These are phyloP conservation scores for Scelioninae gen. 1 DNA, from an alignment of 2,888 invertebrate species.

Conservation along the genomic window DNA sequence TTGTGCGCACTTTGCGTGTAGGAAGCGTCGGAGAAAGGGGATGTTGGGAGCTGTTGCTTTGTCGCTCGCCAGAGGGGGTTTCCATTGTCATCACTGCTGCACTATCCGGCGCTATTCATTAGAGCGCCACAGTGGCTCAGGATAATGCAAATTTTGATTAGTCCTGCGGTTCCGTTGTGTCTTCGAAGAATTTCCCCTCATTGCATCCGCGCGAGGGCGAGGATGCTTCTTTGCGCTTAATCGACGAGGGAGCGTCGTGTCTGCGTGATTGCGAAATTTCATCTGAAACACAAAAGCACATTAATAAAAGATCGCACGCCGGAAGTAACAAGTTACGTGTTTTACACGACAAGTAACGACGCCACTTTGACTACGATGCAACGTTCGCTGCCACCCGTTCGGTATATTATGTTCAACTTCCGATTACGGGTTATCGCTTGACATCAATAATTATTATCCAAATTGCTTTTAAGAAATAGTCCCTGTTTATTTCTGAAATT, in stretches of 20 bases:
- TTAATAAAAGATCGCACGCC: conserved; percentile 53
- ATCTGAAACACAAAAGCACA: conserved; percentile 50
- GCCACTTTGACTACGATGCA: conserved; percentile 25
- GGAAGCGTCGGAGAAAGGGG: too few species aligned
- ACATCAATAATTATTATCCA: conserved; percentile 1
- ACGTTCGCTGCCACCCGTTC: conserved; percentile 29
- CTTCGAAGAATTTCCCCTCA: conserved; percentile 67
- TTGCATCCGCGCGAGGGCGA: conserved; percentile 46
- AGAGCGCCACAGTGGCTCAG: conserved; percentile 67
- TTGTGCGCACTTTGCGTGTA: too few species aligned
- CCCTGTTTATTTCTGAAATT: not conserved
- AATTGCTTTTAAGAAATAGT: not conserved
- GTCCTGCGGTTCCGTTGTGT: conserved; percentile 72
- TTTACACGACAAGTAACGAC: conserved; percentile 31
- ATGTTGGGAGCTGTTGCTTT: too few species aligned
- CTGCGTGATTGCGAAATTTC: conserved; percentile 59
- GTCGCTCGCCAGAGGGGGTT: too few species aligned
- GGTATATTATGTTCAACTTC: conserved; percentile 18
- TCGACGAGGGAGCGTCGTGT: conserved; percentile 47
- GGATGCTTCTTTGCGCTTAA: conserved; percentile 64
- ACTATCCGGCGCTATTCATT: conserved; percentile 71
- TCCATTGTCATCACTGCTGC: conserved; percentile 58
- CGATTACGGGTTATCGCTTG: not conserved
- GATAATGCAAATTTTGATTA: conserved; percentile 72
- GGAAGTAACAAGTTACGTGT: conserved; percentile 54